Percentiles rank a stretch among this genome's conserved stretches.
These are phyloP conservation scores for Fissipunctia ypsillon DNA, from an alignment of 2,888 invertebrate genomes.

Conservation along the genomic window DNA sequence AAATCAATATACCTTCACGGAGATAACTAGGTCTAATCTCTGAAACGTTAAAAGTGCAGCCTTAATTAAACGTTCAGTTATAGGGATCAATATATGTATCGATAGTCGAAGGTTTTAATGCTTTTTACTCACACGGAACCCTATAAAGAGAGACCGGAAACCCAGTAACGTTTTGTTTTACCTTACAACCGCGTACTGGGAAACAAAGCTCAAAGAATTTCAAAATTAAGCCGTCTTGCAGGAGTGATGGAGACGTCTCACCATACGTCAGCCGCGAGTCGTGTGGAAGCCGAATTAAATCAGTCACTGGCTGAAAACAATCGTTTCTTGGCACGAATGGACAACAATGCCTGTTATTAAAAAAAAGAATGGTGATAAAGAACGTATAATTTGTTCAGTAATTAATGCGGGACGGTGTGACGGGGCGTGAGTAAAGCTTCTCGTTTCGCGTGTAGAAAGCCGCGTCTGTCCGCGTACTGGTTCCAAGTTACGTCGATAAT, in stretches of 20 bases:
- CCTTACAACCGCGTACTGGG: constrained; percentile 37
- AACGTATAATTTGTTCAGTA: constrained; percentile 87
- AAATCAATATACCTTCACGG: neutral
- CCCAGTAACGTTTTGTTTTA: constrained; percentile 27
- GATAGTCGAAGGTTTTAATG: neutral
- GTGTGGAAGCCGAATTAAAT: constrained; percentile 87
- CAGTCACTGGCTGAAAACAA: constrained; percentile 88
- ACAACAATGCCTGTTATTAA: constrained; percentile 89
- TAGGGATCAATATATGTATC: neutral
- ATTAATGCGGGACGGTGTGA: constrained; percentile 86
- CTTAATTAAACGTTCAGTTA: no score
- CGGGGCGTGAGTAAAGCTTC: constrained; percentile 87
- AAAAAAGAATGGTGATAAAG: constrained; percentile 87
- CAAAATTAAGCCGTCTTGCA: constrained; percentile 75
- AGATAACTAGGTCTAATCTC: neutral
- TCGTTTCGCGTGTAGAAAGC: constrained; percentile 85
- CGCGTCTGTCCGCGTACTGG: constrained; percentile 80
- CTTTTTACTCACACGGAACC: constrained; percentile 18
- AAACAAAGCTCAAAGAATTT: constrained; percentile 66
- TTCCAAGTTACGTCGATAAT: constrained; percentile 81
- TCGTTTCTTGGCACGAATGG: constrained; percentile 88
- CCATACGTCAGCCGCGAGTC: constrained; percentile 79
- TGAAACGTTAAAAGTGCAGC: neutral
- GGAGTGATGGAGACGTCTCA: constrained; percentile 81
- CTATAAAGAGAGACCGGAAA: constrained; percentile 40